These are phyloP conservation scores for Ashinkailepas kermadecensis DNA, from an alignment of 2,888 invertebrate species.

Conservation along the genomic window DNA sequence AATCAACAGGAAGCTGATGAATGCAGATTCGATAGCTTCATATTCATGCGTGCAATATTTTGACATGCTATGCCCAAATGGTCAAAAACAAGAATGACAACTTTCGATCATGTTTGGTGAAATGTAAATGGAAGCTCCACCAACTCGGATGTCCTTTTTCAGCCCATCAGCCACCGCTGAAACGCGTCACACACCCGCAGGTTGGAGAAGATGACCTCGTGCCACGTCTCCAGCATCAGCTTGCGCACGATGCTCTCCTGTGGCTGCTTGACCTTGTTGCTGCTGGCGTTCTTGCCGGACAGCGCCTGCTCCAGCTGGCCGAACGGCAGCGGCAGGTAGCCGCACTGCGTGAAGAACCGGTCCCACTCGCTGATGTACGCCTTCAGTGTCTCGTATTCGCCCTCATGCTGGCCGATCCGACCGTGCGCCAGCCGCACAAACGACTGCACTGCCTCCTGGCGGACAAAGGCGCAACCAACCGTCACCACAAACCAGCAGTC, in stretches of 20 bases:
- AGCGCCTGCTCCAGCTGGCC: slow-evolving; percentile 81
- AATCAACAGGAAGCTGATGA: too few species aligned
- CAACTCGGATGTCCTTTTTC: too few species aligned
- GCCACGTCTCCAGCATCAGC: slow-evolving; percentile 98
- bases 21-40: too few species aligned
- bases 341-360: slow-evolving; percentile 95
- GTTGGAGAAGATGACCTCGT: slow-evolving; percentile 89
- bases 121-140: too few species aligned
- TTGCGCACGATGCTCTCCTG: slow-evolving; percentile 41
- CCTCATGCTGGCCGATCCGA: slow-evolving; percentile 78
- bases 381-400: slow-evolving; percentile 89
- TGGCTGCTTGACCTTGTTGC: slow-evolving; percentile 3
- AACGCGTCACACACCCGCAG: slow-evolving; percentile 60
- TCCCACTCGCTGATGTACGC: slow-evolving; percentile 98
- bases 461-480: not conserved
- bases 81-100: too few species aligned
- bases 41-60: too few species aligned
- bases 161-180: too few species aligned
- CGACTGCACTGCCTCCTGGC: slow-evolving; percentile 11
- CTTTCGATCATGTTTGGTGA: too few species aligned
- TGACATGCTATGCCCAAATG: too few species aligned
- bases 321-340: slow-evolving; percentile 93
- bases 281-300: slow-evolving; percentile 52
- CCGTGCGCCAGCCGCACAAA: not conserved
- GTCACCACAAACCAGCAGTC: too few species aligned